phyloP scores from a whole-genome alignment of 2,113 vertebrate species.

The Oreochromis tanganicae region DNA sequence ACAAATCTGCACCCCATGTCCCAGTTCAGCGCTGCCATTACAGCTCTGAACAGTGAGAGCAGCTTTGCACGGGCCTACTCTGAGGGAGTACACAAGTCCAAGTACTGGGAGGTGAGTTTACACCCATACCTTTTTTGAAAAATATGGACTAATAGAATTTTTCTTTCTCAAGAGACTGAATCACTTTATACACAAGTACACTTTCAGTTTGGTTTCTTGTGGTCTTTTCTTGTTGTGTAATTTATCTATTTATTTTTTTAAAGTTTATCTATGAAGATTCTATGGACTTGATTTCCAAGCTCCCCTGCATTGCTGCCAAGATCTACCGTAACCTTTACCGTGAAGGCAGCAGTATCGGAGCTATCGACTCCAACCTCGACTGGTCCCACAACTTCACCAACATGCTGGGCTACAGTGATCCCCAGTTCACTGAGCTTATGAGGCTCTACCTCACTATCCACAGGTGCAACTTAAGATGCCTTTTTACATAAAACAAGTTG shows the following conservation, averaged over 20 bases:
- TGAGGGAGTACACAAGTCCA: slow-evolving; percentile 87
- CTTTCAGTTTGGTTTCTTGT: background rate
- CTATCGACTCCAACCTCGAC: slow-evolving; percentile 92
- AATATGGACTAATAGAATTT: background rate
- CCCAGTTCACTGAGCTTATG: slow-evolving; percentile 94
- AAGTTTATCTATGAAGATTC: slow-evolving; percentile 93
- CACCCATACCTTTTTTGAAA: background rate
- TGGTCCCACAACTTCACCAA: slow-evolving; percentile 98
- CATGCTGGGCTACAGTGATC: slow-evolving; percentile 93
- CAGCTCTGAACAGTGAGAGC: slow-evolving; percentile 96
- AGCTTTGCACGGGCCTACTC: slow-evolving; percentile 89
- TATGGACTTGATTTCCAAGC: slow-evolving; percentile 96
- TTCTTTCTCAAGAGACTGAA: background rate
- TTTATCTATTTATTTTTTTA: rapidly evolving
- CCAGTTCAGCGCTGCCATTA: slow-evolving; percentile 92
- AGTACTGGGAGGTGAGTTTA: slow-evolving; percentile 92
- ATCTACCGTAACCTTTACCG: slow-evolving; percentile 97
- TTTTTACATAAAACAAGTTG: background rate
- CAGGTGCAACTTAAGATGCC: slow-evolving; percentile 71
- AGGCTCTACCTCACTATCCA: slow-evolving; percentile 98
- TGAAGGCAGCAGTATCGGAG: slow-evolving; percentile 93
- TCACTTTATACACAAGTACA: background rate
- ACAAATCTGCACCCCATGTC: slow-evolving; percentile 98
- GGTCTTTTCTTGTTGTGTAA: background rate
- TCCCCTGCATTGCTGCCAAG: slow-evolving; percentile 94